Conservation (phyloP, 2,797 vertebrate species). For the Diceros bicornis region DNA sequence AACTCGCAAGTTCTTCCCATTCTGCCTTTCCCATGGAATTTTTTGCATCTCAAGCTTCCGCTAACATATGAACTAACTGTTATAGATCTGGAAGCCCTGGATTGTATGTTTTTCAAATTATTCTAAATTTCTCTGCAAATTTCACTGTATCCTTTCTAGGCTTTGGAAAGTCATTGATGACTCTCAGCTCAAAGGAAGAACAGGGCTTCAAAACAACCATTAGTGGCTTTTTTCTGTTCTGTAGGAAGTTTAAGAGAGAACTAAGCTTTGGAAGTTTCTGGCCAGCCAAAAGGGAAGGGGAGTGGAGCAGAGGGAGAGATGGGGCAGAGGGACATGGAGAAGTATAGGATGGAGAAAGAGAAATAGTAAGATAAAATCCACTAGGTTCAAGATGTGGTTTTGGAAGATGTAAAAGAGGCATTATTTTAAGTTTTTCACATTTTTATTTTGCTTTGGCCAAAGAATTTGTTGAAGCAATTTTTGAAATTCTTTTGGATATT, state of each 20-base stretch:
- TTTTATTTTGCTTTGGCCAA: constrained; percentile 18
- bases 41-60: not conserved
- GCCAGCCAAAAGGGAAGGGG: not conserved
- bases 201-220: not conserved
- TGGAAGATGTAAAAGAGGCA: not conserved
- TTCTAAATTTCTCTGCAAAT: not conserved
- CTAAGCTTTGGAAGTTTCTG: not conserved
- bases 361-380: not conserved
- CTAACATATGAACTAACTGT: not conserved
- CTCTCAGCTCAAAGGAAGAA: not conserved
- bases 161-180: constrained; percentile 32
- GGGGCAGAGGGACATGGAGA: not conserved
- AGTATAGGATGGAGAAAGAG: not conserved
- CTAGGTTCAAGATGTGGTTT: not conserved
- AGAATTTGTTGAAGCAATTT: not conserved
- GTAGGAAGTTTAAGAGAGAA: not conserved
- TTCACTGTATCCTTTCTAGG: not conserved
- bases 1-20: not conserved
- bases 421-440: not conserved
- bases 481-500: not conserved
- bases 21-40: not conserved
- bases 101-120: not conserved
- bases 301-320: not conserved
- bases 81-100: not conserved
- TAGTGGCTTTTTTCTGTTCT: not conserved